Conservation (phyloP, 2,797 vertebrate genomes). For the Enteromius argenteus region DNA sequence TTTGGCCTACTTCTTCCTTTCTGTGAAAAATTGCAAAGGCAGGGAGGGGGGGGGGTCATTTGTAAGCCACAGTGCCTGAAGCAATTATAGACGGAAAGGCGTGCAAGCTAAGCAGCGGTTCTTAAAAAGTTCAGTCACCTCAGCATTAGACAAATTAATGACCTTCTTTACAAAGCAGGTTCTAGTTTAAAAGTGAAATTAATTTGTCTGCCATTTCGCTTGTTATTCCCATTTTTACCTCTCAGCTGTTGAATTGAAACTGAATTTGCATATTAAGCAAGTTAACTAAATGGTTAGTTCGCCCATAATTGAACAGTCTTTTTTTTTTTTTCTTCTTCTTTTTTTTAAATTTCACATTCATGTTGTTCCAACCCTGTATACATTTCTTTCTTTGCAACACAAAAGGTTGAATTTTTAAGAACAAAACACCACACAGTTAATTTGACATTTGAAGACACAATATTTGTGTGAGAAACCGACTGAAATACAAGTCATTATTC, state of each 20-base stretch:
- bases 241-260: neutral
- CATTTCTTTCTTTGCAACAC: neutral
- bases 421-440: neutral
- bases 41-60: neutral
- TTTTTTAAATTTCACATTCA: neutral
- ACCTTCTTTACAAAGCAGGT: constrained; percentile 28
- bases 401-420: neutral
- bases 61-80: constrained; percentile 21
- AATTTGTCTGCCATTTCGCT: constrained; percentile 3
- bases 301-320: neutral
- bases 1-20: constrained; percentile 46
- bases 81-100: neutral
- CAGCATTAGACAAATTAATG: constrained; percentile 12
- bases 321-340: too few relatives aligned
- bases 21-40: constrained; percentile 4
- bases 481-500: neutral
- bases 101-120: constrained; percentile 19
- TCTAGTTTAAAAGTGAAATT: neutral
- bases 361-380: neutral
- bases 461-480: neutral
- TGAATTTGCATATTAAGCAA: neutral
- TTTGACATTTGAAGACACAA: neutral
- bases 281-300: neutral
- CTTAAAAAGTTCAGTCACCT: constrained; percentile 12
- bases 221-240: neutral